Conservation (phyloP, 2,888 invertebrate genomes). For the Ectemnius lituratus region DNA sequence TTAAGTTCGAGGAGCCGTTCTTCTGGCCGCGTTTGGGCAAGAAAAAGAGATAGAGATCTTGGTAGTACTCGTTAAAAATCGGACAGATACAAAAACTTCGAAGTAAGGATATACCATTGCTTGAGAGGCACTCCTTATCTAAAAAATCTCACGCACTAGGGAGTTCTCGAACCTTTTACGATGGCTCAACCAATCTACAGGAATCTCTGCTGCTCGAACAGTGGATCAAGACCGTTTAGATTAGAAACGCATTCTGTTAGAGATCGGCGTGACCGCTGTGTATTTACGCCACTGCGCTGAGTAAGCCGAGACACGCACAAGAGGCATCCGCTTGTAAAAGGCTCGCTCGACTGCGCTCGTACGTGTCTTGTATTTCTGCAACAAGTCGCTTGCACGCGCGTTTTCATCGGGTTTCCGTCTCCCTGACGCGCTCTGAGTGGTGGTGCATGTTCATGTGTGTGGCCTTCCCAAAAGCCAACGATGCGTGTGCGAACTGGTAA, state of each 20-base stretch:
- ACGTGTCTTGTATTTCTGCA: conserved; percentile 33
- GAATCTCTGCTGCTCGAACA: too few relatives aligned
- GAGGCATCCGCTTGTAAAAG: conserved; percentile 27
- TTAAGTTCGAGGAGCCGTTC: conserved; percentile 37
- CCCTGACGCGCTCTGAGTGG: not conserved
- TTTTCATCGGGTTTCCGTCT: conserved; percentile 29
- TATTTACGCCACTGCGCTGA: conserved; percentile 17
- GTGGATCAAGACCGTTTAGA: too few relatives aligned
- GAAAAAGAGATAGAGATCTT: not conserved
- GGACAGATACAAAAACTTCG: too few relatives aligned
- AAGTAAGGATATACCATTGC: too few relatives aligned
- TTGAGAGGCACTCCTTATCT: too few relatives aligned
- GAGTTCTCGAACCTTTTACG: too few relatives aligned
- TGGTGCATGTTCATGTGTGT: not conserved
- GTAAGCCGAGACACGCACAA: conserved; percentile 13
- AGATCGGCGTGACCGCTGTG: not conserved
- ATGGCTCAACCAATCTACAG: too few relatives aligned
- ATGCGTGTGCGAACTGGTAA: conserved; percentile 48
- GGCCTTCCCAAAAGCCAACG: conserved; percentile 44
- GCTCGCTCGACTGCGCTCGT: conserved; percentile 26
- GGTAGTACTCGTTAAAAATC: too few relatives aligned
- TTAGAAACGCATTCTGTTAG: not conserved
- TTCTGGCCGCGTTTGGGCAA: conserved; percentile 4
- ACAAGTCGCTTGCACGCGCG: conserved; percentile 33
- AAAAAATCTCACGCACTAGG: too few relatives aligned